phyloP scores from a whole-genome alignment of 30 jellyfish, hydroid and myxozoan species.

The Aurelia sp. region DNA sequence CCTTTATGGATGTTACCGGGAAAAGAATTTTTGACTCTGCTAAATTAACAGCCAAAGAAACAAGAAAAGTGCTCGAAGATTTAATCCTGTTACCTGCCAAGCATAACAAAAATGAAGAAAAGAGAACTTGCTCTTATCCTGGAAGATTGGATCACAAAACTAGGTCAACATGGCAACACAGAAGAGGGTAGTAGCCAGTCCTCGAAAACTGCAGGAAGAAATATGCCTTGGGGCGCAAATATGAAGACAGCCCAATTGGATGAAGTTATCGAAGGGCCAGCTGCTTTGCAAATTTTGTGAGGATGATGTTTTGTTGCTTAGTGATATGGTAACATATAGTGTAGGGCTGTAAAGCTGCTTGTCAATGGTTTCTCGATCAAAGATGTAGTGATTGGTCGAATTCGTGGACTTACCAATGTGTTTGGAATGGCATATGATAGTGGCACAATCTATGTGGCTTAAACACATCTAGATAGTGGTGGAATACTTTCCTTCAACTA shows the following conservation, averaged over 20 bases:
- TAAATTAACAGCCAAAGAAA: not conserved
- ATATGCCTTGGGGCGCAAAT: not conserved
- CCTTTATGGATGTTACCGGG: not conserved
- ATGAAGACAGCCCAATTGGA: not conserved
- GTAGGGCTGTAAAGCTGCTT: not conserved
- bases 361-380: not conserved
- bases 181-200: not conserved
- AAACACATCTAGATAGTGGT: not conserved
- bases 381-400: not conserved
- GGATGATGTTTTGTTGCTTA: not conserved
- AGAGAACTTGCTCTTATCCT: not conserved
- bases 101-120: no score
- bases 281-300: slow-evolving; percentile 1
- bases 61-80: not conserved
- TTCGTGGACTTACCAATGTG: slow-evolving; percentile 1
- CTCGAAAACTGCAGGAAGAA: not conserved
- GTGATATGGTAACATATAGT: not conserved
- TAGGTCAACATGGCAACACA: not conserved
- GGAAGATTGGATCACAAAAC: not conserved
- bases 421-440: slow-evolving; percentile 6
- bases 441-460: slow-evolving; percentile 10
- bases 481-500: slow-evolving; percentile 4
- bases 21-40: slow-evolving; percentile 1
- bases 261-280: not conserved
- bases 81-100: no score